Conservation (phyloP, 2,888 invertebrate species). For the Sympetrum striolatum region DNA sequence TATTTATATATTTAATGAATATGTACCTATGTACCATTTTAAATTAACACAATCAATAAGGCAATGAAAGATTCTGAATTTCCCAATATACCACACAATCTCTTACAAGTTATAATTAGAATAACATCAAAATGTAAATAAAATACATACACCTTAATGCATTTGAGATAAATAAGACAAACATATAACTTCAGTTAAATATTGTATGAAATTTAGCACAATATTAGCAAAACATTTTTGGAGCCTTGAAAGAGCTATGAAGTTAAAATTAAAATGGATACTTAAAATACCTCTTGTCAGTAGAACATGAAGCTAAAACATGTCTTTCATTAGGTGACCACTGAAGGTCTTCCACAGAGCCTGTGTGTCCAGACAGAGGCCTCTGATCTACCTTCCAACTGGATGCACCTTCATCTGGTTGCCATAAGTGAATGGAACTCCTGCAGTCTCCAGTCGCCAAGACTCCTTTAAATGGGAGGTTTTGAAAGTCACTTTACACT, state of each 20-base stretch:
- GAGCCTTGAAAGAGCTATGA: neutral
- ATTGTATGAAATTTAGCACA: neutral
- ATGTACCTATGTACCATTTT: no score
- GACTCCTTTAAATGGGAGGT: constrained; percentile 63
- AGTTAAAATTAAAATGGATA: neutral
- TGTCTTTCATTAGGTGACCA: constrained; percentile 96
- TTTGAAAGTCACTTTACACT: no score
- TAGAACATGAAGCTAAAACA: constrained; percentile 88
- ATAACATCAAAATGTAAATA: no score
- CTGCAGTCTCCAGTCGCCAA: constrained; percentile 94
- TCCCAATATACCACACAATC: no score
- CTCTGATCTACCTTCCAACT: constrained; percentile 90
- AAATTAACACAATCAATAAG: no score
- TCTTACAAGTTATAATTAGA: no score
- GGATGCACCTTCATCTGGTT: constrained; percentile 74
- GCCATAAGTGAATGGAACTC: constrained; percentile 94
- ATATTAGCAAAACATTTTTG: no score
- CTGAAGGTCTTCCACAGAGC: constrained; percentile 96
- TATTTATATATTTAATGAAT: no score
- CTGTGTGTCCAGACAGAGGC: constrained; percentile 85
- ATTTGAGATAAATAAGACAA: no score
- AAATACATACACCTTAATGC: no score
- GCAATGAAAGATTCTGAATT: neutral
- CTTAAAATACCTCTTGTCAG: constrained; percentile 71
- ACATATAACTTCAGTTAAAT: neutral